Evolutionary conservation across 2,797 vertebrate species (phyloP).

Genomic region (Helarctos malayanus): DNA sequence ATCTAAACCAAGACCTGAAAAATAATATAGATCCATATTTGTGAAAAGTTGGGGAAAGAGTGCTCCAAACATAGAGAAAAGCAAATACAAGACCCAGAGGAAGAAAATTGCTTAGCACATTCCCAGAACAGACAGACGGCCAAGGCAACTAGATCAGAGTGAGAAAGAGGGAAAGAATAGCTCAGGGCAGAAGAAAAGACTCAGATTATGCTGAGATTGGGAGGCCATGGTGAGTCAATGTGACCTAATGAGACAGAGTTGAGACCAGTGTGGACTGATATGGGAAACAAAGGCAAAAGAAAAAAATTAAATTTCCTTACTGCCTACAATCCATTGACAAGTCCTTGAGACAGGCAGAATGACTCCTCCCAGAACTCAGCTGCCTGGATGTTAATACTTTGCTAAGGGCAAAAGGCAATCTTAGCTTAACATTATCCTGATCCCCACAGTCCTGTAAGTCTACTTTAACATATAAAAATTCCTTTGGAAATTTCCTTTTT

Average conservation of each 20-base stretch:
- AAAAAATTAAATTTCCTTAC: neutral
- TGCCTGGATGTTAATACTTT: neutral
- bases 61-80: slow-evolving; percentile 54
- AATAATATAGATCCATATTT: neutral
- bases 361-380: neutral
- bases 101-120: slow-evolving; percentile 54
- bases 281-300: neutral
- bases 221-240: neutral
- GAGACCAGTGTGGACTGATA: neutral
- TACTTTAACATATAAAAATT: neutral
- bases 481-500: neutral
- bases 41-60: neutral
- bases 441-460: neutral
- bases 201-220: slow-evolving; percentile 8
- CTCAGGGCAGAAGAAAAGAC: neutral
- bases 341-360: neutral
- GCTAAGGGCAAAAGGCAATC: neutral
- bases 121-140: slow-evolving; percentile 57
- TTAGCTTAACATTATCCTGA: neutral
- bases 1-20: slow-evolving; percentile 40
- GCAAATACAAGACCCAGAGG: slow-evolving; percentile 43
- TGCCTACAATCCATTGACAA: neutral
- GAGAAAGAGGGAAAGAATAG: slow-evolving; percentile 35
- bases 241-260: neutral
- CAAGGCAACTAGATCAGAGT: slow-evolving; percentile 20